These are phyloP conservation scores for Gandaritis pyraliata DNA, from an alignment of 2,888 invertebrate genomes.

Conservation along the genomic window DNA sequence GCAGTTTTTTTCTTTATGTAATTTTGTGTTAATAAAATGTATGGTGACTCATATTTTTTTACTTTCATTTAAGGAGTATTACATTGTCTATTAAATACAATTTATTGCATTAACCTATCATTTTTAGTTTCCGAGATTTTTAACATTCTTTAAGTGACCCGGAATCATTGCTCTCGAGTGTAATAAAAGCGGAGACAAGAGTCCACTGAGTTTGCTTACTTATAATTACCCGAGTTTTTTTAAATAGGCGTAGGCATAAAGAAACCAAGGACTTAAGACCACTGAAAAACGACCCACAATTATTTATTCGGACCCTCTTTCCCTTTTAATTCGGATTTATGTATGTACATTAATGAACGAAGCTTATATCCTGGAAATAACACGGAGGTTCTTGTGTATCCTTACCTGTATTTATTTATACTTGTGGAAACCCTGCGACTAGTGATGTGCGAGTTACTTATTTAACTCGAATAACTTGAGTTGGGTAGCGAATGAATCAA, in stretches of 20 bases:
- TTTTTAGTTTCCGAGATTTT: no score
- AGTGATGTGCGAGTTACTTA: background rate
- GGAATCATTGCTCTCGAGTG: no score
- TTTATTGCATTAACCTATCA: no score
- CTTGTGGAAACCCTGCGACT: background rate
- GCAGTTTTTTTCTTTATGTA: no score
- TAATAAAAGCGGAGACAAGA: slow-evolving; percentile 47
- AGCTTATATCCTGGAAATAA: slow-evolving; percentile 63
- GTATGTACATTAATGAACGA: slow-evolving; percentile 75
- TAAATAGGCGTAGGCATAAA: slow-evolving; percentile 65
- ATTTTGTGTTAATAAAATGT: no score
- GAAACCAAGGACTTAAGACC: slow-evolving; percentile 73
- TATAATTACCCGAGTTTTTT: slow-evolving; percentile 75
- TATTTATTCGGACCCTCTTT: slow-evolving; percentile 77
- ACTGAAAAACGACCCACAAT: slow-evolving; percentile 76
- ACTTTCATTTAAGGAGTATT: no score
- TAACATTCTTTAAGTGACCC: no score
- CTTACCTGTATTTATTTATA: slow-evolving; percentile 28
- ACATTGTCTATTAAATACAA: no score
- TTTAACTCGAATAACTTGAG: no score
- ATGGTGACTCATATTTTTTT: no score
- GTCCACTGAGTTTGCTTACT: slow-evolving; percentile 66
- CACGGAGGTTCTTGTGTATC: slow-evolving; percentile 51
- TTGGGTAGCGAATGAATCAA: no score
- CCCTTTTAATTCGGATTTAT: slow-evolving; percentile 81